A percentile compares a stretch with the other conserved stretches of the same genome.
These are phyloP conservation scores for Seira ritae DNA, from an alignment of 2,888 invertebrate species.

Conservation along the genomic window DNA sequence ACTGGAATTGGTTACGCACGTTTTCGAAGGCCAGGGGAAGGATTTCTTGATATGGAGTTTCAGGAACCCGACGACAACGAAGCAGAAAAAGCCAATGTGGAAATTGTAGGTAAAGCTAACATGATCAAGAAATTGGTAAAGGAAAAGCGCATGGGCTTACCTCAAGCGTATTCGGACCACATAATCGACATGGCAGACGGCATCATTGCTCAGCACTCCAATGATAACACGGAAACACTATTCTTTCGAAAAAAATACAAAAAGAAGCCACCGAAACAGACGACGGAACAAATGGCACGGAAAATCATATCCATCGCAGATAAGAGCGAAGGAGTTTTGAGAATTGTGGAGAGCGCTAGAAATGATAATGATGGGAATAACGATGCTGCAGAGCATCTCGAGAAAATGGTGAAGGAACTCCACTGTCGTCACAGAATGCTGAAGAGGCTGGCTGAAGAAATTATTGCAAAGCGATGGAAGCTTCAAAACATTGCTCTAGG, in stretches of 20 bases:
- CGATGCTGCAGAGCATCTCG: constrained; percentile 2
- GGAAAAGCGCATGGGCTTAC: constrained; percentile 14
- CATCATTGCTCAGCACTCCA: not conserved
- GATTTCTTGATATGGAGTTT: too few species aligned
- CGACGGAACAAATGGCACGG: not conserved
- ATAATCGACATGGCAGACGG: not conserved
- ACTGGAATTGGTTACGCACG: too few species aligned
- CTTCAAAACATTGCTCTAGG: not conserved
- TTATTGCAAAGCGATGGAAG: constrained; percentile 27
- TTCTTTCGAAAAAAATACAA: too few species aligned
- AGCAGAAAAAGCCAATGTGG: too few species aligned
- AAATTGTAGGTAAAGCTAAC: too few species aligned
- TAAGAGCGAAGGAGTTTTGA: not conserved
- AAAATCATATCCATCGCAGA: not conserved
- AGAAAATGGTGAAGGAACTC: constrained; percentile 14
- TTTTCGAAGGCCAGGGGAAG: too few species aligned
- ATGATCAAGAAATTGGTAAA: not conserved
- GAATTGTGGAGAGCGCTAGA: not conserved
- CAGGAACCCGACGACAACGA: too few species aligned
- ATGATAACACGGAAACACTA: too few species aligned
- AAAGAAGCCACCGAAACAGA: not conserved
- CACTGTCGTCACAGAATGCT: constrained; percentile 16
- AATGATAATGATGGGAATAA: not conserved
- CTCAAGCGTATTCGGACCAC: not conserved
- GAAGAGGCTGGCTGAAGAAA: constrained; percentile 19